These are phyloP conservation scores for Eupleurogrammus muticus DNA, from an alignment of 2,797 vertebrate genomes.

Conservation along the genomic window DNA sequence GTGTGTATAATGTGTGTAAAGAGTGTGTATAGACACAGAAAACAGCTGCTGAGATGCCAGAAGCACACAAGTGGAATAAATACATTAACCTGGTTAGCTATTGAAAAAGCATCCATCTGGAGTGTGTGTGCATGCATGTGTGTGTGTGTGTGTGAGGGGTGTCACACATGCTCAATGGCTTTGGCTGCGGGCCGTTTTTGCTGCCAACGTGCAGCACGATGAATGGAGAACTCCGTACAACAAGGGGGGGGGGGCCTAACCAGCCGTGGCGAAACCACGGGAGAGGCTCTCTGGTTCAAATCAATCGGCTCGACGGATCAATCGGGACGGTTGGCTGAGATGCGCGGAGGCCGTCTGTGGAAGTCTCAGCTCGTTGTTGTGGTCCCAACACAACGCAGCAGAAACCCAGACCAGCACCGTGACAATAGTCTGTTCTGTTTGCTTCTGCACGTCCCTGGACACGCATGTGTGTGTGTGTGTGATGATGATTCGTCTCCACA, in stretches of 20 bases:
- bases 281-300: constrained; percentile 18
- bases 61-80: constrained; percentile 54
- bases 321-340: neutral
- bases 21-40: constrained; percentile 1
- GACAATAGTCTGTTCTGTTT: no score
- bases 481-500: no score
- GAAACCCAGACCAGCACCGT: no score
- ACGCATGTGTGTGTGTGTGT: no score
- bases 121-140: neutral
- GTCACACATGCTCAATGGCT: constrained; percentile 12
- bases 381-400: no score
- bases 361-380: no score
- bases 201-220: constrained; percentile 7
- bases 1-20: constrained; percentile 30
- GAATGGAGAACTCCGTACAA: constrained; percentile 31
- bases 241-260: constrained; percentile 41
- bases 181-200: constrained; percentile 34
- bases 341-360: no score
- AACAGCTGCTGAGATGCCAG: constrained; percentile 54
- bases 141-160: neutral
- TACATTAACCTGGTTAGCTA: constrained; percentile 56
- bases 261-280: constrained; percentile 30
- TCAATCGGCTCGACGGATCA: constrained; percentile 19
- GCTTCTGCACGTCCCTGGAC: no score
- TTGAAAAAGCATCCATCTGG: constrained; percentile 48